Evolutionary conservation across 2,888 invertebrate species (phyloP).

Genomic region (Oscheius myriophilus): DNA sequence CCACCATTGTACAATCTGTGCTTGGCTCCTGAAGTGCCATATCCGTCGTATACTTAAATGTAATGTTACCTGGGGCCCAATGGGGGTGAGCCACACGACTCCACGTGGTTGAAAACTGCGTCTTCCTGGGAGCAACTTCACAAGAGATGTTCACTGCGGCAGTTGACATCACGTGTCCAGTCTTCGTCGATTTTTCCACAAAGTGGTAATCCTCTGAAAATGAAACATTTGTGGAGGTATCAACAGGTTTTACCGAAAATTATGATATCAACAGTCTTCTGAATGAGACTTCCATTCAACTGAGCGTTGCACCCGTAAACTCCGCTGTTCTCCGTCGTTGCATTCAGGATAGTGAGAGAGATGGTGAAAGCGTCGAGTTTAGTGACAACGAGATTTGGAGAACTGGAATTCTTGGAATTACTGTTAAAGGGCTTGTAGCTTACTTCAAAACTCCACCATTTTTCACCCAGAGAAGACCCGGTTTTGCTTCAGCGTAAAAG

Average conservation of each 20-base stretch:
- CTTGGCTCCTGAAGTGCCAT: constrained; percentile 27
- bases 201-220: constrained; percentile 51
- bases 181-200: constrained; percentile 44
- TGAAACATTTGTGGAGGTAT: no score
- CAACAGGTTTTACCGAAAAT: constrained; percentile 46
- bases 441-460: constrained; percentile 49
- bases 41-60: constrained; percentile 1
- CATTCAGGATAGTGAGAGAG: constrained; percentile 43
- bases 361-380: constrained; percentile 48
- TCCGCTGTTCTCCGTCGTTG: constrained; percentile 46
- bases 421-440: neutral
- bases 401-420: constrained; percentile 27
- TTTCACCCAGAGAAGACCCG: constrained; percentile 51
- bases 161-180: constrained; percentile 41
- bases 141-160: constrained; percentile 54
- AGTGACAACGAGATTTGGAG: constrained; percentile 44
- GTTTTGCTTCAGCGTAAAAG: constrained; percentile 29
- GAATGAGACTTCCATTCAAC: constrained; percentile 31
- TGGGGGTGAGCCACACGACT: constrained; percentile 40
- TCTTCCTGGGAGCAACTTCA: constrained; percentile 41
- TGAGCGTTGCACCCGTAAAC: constrained; percentile 55
- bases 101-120: constrained; percentile 46
- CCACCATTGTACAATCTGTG: constrained; percentile 40
- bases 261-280: constrained; percentile 48
- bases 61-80: constrained; percentile 25